Evolutionary conservation across 2,888 invertebrate genomes (phyloP), one percentile per base, ranked within the genome.

Genomic region (Coenonympha glycerion): DNA sequence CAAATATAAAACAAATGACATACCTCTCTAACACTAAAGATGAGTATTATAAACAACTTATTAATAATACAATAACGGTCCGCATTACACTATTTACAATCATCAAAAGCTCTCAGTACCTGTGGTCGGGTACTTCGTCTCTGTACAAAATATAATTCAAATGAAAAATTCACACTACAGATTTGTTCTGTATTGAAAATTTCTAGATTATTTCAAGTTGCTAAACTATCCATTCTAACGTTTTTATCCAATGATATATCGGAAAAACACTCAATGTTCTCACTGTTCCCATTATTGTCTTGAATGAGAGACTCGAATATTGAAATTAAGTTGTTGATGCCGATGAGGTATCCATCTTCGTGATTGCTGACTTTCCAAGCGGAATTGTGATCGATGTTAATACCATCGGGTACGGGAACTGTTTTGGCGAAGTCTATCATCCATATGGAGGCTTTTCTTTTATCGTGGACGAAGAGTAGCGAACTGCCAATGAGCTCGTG

Each of bases 371-470:
- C 96, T 70, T 92, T 92, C 98, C 98, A 98, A 46, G 92, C 91
- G 16, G 92, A 90, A 56, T 90, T 90, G 79, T 98, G 98, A 66
- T 92, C 90, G 52, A 97, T 94, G 30, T 76, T 87, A 54, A 93
- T 83, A 55, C 92, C 90, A 1, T 90, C 89, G 0, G 96, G 95
- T 28, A 98, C 88, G 9, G 92, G 90, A 37, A 96, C 90, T 0
- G 97, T 97, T 85, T 99, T 99, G 40, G 98, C 98, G 73, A 99
- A 99, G 82, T 99, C 98, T 61, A 99, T 99, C 88, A 99, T 90
- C 98, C 98, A 99, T 9, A 97, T 92, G 56, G 95, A 95, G 21
- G 97, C 95, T 71, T 92, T 93, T 60, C 91, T 90, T 49, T 92
- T 90, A 77, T 99, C 98, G 85, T 97, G 98, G 47, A 99, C 96